These are phyloP conservation scores for Scaptomyza tumidula DNA, from an alignment of 2,888 invertebrate species.

Conservation along the genomic window DNA sequence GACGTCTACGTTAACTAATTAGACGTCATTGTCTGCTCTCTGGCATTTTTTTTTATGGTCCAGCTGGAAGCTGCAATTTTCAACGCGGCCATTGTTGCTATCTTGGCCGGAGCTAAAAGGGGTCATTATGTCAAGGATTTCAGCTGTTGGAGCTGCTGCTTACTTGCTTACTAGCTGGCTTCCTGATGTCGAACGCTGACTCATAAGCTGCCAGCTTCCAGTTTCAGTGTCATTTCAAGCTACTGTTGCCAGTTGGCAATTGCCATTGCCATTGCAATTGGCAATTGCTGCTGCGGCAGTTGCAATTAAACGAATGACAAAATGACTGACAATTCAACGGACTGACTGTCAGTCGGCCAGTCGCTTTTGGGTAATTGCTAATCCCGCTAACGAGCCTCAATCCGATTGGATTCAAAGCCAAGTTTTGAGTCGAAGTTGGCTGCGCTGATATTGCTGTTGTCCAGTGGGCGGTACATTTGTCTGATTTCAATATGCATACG, in stretches of 20 bases:
- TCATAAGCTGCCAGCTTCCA: conserved; percentile 45
- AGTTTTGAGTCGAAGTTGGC: conserved; percentile 10
- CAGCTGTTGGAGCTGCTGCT: conserved; percentile 41
- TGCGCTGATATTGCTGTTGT: conserved; percentile 32
- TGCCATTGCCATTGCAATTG: conserved; percentile 21
- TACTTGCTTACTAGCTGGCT: conserved; percentile 47
- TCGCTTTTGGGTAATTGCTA: conserved; percentile 75
- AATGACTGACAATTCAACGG: conserved; percentile 74
- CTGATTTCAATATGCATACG: conserved; percentile 64
- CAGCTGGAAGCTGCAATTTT: conserved; percentile 44
- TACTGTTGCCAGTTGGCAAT: conserved; percentile 43
- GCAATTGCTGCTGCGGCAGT: conserved; percentile 45
- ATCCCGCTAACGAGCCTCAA: conserved; percentile 77
- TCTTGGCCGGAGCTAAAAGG: conserved; percentile 72
- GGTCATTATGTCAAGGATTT: conserved; percentile 82
- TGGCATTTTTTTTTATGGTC: conserved; percentile 22
- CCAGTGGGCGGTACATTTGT: conserved; percentile 80
- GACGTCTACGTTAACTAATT: conserved; percentile 60
- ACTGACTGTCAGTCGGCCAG: conserved; percentile 38
- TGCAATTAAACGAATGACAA: conserved; percentile 77
- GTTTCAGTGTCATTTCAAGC: conserved; percentile 50
- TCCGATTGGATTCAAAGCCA: conserved; percentile 51
- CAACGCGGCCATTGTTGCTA: conserved; percentile 68
- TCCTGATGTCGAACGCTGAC: conserved; percentile 59
- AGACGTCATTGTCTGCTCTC: conserved; percentile 75